Percentiles rank a stretch among this genome's conserved stretches.
Evolutionary conservation across 2,113 vertebrate genomes (phyloP).

Genomic region (Sinocyclocheilus anophthalmus): DNA sequence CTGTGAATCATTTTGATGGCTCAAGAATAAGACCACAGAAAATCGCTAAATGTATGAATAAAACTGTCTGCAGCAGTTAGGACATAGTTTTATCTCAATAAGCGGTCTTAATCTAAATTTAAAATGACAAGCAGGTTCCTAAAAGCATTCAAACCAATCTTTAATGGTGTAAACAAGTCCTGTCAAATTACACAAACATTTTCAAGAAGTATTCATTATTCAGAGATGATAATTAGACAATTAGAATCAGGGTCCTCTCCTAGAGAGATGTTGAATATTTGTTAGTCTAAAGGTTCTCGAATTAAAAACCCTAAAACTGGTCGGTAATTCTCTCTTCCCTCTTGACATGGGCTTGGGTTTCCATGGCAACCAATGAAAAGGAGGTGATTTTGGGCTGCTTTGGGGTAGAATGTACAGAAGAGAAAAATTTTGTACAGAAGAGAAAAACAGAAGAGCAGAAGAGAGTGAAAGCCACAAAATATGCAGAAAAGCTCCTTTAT

Average conservation of each 20-base stretch:
- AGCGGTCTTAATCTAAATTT: not conserved
- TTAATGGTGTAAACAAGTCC: not conserved
- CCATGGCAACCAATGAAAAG: conserved; percentile 19
- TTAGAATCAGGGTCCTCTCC: conserved; percentile 5
- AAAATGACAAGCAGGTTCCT: not conserved
- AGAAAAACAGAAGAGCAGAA: not conserved
- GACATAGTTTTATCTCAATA: not conserved
- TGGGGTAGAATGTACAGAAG: conserved; percentile 15
- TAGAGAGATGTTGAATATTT: not conserved
- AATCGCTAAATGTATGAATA: not conserved
- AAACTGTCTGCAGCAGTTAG: not conserved
- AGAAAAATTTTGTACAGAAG: not conserved
- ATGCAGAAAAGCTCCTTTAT: not conserved
- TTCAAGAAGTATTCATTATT: conserved; percentile 35
- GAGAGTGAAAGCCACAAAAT: not conserved
- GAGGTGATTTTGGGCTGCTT: not conserved
- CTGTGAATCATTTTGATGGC: not conserved
- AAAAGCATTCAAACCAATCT: not conserved
- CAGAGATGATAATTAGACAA: conserved; percentile 28
- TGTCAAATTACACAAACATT: conserved; percentile 25
- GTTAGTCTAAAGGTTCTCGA: not conserved
- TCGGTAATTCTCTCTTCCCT: not conserved
- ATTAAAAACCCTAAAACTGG: not conserved
- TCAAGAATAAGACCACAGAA: not conserved
- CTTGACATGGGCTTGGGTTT: conserved; percentile 10